phyloP scores from a whole-genome alignment of 2,888 invertebrate genomes.

The Slavum lentiscoides region DNA sequence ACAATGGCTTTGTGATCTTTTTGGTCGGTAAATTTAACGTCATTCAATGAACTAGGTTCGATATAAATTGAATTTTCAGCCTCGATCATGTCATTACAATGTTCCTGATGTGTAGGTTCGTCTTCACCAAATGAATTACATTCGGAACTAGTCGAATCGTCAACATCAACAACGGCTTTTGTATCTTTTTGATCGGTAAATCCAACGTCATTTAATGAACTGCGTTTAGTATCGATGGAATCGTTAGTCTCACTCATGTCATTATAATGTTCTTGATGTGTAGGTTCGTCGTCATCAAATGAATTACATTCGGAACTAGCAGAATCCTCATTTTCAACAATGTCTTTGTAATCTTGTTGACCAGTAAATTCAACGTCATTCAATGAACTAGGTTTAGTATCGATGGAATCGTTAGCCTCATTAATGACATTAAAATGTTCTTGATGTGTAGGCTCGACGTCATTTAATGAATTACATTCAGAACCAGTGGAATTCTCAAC shows the following conservation, averaged over 20 bases:
- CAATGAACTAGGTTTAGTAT: too few relatives aligned
- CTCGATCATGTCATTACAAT: background rate
- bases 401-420: too few relatives aligned
- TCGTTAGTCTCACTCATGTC: too few relatives aligned
- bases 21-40: too few relatives aligned
- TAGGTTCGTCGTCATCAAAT: too few relatives aligned
- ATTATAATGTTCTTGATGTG: too few relatives aligned
- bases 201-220: background rate
- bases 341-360: background rate
- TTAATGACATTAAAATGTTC: too few relatives aligned
- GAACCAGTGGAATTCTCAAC: background rate
- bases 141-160: background rate
- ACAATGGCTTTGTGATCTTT: background rate
- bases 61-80: background rate
- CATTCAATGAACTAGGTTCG: too few relatives aligned
- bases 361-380: too few relatives aligned
- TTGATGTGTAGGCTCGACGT: too few relatives aligned
- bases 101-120: background rate
- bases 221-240: too few relatives aligned
- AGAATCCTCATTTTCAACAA: background rate
- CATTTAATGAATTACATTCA: too few relatives aligned
- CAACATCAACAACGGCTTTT: background rate
- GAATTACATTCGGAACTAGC: background rate
- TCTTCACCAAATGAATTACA: background rate
- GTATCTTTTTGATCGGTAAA: background rate